phyloP scores from a whole-genome alignment of 2,113 vertebrate species.

The Epinephelus lanceolatus region DNA sequence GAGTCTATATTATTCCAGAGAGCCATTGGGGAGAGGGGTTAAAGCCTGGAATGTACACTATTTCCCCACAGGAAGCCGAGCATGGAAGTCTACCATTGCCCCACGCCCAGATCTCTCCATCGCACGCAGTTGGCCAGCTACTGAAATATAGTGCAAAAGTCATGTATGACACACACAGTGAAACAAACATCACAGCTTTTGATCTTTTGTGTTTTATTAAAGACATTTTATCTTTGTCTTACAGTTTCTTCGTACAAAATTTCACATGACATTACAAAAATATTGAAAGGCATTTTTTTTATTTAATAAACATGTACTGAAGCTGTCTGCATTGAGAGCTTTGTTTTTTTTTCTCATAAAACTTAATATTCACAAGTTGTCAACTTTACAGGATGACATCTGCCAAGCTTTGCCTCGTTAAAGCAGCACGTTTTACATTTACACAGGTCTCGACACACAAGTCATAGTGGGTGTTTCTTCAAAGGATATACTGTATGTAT shows the following conservation, averaged over 20 bases:
- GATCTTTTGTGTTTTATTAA: slow-evolving; percentile 68
- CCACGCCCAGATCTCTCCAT: slow-evolving; percentile 75
- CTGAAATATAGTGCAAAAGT: slow-evolving; percentile 14
- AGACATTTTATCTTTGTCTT: slow-evolving; percentile 59
- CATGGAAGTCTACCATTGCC: slow-evolving; percentile 66
- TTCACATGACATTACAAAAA: slow-evolving; percentile 75
- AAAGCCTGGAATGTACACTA: slow-evolving; percentile 80
- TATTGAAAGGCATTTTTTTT: slow-evolving; percentile 42
- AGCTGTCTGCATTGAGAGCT: slow-evolving; percentile 57
- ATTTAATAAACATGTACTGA: slow-evolving; percentile 38
- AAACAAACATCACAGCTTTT: slow-evolving; percentile 18
- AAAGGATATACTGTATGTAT: slow-evolving; percentile 25
- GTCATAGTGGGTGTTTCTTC: slow-evolving; percentile 67
- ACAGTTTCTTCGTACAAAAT: slow-evolving; percentile 66
- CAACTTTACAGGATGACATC: slow-evolving; percentile 40
- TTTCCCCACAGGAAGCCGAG: slow-evolving; percentile 81
- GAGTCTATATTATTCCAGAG: slow-evolving; percentile 75
- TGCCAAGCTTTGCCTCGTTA: slow-evolving; percentile 49
- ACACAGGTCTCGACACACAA: slow-evolving; percentile 75
- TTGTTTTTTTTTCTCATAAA: slow-evolving; percentile 43
- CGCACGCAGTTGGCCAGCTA: slow-evolving; percentile 30
- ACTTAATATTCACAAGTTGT: slow-evolving; percentile 62
- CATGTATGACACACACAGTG: background rate
- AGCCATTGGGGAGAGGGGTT: slow-evolving; percentile 70
- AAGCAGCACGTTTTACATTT: slow-evolving; percentile 75